Conservation (phyloP, 2,113 vertebrate genomes). For the Agelaius tricolor region DNA sequence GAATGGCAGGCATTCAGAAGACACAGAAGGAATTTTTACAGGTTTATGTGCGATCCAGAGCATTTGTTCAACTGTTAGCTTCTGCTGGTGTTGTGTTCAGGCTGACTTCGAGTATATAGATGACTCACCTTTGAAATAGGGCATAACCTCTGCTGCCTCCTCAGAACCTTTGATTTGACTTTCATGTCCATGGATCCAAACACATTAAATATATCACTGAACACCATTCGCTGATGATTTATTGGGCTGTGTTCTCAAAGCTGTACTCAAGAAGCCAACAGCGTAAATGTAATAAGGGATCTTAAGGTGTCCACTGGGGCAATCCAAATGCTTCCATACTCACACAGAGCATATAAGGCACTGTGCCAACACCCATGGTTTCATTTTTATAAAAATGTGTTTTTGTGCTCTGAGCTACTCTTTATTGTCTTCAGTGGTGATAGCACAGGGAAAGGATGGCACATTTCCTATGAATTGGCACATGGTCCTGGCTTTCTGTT, state of each 20-base stretch:
- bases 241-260: background rate
- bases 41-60: background rate
- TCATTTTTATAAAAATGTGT: conserved; percentile 5
- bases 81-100: background rate
- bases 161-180: background rate
- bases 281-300: background rate
- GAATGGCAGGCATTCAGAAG: background rate
- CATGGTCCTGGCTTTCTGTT: background rate
- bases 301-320: background rate
- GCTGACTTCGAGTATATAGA: background rate
- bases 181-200: background rate
- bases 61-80: background rate
- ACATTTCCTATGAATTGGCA: background rate
- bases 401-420: background rate
- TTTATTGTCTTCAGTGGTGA: background rate
- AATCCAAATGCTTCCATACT: background rate
- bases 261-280: background rate
- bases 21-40: background rate
- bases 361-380: background rate
- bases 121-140: accelerated
- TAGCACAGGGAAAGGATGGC: background rate
- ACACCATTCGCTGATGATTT: background rate
- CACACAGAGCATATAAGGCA: background rate
- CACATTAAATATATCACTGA: background rate
- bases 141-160: background rate